phyloP scores from a whole-genome alignment of 1,140 invertebrate species.

The Macrosteles quadrilineatus region DNA sequence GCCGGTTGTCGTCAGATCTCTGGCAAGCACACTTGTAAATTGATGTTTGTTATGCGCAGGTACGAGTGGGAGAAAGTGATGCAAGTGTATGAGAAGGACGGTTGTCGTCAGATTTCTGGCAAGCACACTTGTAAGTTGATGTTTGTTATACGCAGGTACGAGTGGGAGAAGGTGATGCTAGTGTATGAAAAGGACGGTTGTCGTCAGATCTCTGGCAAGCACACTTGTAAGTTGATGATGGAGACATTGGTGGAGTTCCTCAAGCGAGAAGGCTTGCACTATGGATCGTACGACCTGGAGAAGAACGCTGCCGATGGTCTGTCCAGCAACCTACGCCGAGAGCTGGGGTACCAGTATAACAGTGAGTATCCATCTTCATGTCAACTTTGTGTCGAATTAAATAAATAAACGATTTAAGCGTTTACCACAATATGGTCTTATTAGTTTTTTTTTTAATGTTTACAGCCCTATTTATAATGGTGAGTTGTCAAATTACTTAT shows the following conservation, averaged over 20 bases:
- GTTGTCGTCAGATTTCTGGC: no score
- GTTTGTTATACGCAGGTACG: conserved; percentile 57
- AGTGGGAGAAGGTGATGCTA: conserved; percentile 68
- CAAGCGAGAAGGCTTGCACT: conserved; percentile 56
- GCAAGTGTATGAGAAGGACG: no score
- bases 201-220: conserved; percentile 61
- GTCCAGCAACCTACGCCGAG: conserved; percentile 55
- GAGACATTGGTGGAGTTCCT: conserved; percentile 64
- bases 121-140: no score
- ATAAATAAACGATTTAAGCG: no score
- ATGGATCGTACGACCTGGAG: conserved; percentile 56
- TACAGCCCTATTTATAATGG: no score
- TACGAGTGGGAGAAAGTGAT: no score
- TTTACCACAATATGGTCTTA: no score
- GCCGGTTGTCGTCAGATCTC: no score
- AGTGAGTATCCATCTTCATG: conserved; percentile 53
- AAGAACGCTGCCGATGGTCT: conserved; percentile 54
- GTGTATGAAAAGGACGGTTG: conserved; percentile 71
- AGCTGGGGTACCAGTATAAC: conserved; percentile 54
- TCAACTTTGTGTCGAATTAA: neutral
- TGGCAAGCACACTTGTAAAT: no score
- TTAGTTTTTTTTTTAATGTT: no score
- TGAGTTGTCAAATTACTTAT: no score
- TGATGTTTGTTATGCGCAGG: no score
- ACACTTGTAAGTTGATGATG: conserved; percentile 69